Evolutionary conservation across 1,140 invertebrate genomes (phyloP), one percentile per base, ranked within the genome.

Genomic region (Brachionus manjavacas): DNA sequence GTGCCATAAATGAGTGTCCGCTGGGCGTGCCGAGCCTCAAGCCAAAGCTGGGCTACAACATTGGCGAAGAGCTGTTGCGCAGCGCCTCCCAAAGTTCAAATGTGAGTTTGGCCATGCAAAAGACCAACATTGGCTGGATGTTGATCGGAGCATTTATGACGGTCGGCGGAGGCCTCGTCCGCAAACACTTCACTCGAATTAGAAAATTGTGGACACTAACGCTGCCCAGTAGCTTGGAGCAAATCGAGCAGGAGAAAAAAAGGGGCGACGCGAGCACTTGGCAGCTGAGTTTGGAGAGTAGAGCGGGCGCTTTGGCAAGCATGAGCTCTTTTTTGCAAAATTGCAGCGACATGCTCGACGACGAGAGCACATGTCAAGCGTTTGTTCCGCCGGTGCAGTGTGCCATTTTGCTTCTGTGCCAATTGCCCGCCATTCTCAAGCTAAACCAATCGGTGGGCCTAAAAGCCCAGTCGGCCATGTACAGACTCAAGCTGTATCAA

Each of bases 261-360:
- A 92, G 97, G 84, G 97, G 97, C 7, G 97, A 99, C 91, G 94
- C 95, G 0, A 99, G 99, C 88, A 99, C 97, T 52, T 99, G 97
- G 97, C 96, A 98, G 91, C 95, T 99, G 20, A 97, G 96, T 1
- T 90, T 99, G 66, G 96, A 99, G 91, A 96, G 95, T 14, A 91
- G 97, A 83, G 95, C 97, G 14, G 97, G 97, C 0, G 97, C 97
- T 11, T 89, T 99, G 3, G 96, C 95, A 14, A 87, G 88, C 52
- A 84, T 74, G 66, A n/a, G 88, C 86, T 64, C 84, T 66, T 80
- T 84, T 64, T 43, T 76, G 28, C n/a, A 16, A 12, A 70, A 72
- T 35, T 66, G 35, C 74, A 11, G 14, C 35, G 14, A 70, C 43
- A 76, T 66, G 28, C n/a, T 81, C 35, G 20, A 64, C 60, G 68